Conservation (phyloP, 2,797 vertebrate genomes). For the Anableps anableps region DNA sequence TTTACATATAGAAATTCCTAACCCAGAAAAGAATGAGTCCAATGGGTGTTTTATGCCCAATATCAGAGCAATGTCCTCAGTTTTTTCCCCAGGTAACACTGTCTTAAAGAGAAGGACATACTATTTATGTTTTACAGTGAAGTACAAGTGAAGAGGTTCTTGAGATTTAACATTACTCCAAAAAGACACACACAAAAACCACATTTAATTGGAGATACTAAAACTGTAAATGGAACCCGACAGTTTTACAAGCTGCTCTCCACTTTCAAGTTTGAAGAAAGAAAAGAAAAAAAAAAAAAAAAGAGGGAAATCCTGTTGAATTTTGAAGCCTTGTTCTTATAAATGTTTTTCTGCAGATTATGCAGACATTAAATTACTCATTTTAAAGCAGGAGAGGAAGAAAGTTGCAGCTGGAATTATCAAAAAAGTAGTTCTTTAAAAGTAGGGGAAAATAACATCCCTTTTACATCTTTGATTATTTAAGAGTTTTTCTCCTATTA, state of each 20-base stretch:
- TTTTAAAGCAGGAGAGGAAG: neutral
- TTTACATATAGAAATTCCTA: neutral
- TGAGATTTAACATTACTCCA: neutral
- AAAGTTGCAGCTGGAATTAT: neutral
- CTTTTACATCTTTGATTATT: neutral
- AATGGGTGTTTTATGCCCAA: neutral
- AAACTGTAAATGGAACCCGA: slow-evolving; percentile 29
- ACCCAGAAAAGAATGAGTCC: too few species aligned
- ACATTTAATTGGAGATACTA: slow-evolving; percentile 32
- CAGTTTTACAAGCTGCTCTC: slow-evolving; percentile 14
- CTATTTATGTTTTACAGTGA: neutral
- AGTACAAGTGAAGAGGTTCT: neutral
- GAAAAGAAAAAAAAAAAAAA: neutral
- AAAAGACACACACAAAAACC: slow-evolving; percentile 26
- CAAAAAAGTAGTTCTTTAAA: neutral
- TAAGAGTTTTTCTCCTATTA: neutral
- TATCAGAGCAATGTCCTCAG: neutral
- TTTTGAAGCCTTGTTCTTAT: neutral
- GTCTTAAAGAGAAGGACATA: neutral
- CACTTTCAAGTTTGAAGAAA: neutral
- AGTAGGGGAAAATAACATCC: neutral
- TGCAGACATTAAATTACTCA: neutral
- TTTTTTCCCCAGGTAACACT: neutral
- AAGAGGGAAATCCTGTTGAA: neutral
- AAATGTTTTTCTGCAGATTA: slow-evolving; percentile 3